Evolutionary conservation across 2,113 vertebrate species (phyloP).

Genomic region (Willisornis vidua): DNA sequence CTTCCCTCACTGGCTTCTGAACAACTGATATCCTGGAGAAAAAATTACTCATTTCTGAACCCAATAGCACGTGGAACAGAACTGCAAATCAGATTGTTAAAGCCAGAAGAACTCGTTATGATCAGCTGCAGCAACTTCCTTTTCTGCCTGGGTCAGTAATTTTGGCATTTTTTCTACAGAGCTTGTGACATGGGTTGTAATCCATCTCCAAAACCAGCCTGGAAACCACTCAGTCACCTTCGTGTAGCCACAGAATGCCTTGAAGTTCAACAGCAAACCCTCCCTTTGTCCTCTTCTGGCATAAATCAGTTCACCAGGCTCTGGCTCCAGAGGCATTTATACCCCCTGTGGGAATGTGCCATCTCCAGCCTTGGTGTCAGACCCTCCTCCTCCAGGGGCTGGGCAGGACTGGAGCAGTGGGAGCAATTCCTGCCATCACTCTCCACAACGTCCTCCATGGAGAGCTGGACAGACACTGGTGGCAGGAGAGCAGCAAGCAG

Average conservation of each 20-base stretch:
- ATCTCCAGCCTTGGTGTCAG: background rate
- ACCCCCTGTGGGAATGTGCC: background rate
- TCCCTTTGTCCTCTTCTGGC: background rate
- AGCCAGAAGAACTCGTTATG: background rate
- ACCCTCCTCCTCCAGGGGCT: background rate
- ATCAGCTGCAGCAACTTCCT: background rate
- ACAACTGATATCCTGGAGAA: background rate
- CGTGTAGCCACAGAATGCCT: rapidly evolving
- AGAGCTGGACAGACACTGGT: background rate
- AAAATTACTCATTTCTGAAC: background rate
- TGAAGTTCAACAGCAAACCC: background rate
- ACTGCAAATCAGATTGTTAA: background rate
- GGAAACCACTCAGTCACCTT: background rate
- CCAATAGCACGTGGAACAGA: background rate
- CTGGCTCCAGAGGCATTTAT: background rate
- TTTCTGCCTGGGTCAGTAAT: background rate
- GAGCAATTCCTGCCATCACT: background rate
- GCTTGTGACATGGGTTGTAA: background rate
- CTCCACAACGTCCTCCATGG: background rate
- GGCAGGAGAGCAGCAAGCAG: background rate
- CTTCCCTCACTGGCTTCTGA: background rate
- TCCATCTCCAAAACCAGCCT: background rate
- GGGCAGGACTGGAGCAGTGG: background rate
- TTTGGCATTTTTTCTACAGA: background rate
- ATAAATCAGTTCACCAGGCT: background rate